Conservation (phyloP, 2,797 vertebrate genomes). For the Novumbra hubbsi region DNA sequence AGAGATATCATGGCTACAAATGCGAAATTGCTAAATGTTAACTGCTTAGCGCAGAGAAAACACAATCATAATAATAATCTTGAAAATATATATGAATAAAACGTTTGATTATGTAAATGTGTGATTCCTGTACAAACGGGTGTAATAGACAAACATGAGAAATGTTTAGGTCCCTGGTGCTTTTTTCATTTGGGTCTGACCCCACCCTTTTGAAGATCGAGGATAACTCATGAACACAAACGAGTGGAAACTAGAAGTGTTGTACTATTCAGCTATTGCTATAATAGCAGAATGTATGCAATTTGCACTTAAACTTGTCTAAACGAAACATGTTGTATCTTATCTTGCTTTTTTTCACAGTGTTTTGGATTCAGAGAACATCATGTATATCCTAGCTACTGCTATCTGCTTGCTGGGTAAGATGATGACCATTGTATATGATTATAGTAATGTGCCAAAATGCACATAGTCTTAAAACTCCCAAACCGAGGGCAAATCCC, state of each 20-base stretch:
- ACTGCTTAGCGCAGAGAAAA: background rate
- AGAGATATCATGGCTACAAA: background rate
- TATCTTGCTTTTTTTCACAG: background rate
- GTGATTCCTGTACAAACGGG: background rate
- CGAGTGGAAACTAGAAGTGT: background rate
- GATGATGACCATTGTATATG: constrained; percentile 9
- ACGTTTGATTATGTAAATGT: background rate
- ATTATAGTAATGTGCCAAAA: background rate
- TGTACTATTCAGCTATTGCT: no score
- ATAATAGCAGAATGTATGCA: background rate
- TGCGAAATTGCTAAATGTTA: background rate
- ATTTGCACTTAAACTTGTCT: background rate
- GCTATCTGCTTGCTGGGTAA: constrained; percentile 69
- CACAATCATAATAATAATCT: background rate
- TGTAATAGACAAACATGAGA: background rate
- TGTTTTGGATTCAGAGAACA: constrained; percentile 45
- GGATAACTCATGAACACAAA: background rate
- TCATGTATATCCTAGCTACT: constrained; percentile 55
- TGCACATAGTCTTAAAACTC: background rate
- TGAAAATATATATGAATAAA: background rate
- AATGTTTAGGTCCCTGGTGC: background rate
- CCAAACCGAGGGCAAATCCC: no score
- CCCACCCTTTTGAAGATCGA: background rate
- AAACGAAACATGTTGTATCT: background rate
- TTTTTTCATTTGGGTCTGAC: background rate